Conservation (phyloP, 1,140 invertebrate genomes). For the Aporrectodea caliginosa region DNA sequence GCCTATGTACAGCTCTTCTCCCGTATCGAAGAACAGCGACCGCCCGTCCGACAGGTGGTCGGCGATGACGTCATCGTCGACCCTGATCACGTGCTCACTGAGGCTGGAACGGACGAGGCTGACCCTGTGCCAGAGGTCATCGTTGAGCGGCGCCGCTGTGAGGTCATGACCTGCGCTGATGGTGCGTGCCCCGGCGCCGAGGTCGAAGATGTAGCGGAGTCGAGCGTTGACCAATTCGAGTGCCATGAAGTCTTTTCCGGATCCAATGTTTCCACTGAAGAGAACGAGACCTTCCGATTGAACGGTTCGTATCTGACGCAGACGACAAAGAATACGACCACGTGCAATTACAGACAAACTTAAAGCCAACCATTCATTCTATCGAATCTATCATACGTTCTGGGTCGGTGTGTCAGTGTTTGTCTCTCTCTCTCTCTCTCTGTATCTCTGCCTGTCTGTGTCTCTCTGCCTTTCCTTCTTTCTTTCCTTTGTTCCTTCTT, state of each 20-base stretch:
- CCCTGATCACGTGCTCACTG: conserved; percentile 81
- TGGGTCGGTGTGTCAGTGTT: no score
- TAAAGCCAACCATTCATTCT: no score
- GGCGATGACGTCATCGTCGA: conserved; percentile 79
- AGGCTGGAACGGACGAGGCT: conserved; percentile 80
- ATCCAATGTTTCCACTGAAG: conserved; percentile 17
- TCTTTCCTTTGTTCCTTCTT: no score
- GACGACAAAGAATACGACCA: not conserved
- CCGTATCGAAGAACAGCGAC: conserved; percentile 78
- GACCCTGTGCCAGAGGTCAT: conserved; percentile 90
- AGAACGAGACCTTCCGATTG: not conserved
- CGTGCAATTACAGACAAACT: no score
- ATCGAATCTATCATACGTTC: no score
- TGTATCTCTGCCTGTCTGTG: no score
- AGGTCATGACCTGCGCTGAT: conserved; percentile 41
- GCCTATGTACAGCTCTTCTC: conserved; percentile 59
- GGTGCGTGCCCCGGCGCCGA: conserved; percentile 45
- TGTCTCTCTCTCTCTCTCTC: no score
- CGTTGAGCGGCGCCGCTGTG: conserved; percentile 67
- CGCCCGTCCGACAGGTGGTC: conserved; percentile 67
- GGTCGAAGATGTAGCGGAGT: conserved; percentile 49
- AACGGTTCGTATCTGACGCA: not conserved
- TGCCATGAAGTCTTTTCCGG: conserved; percentile 48
- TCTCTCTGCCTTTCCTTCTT: no score
- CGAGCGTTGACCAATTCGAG: conserved; percentile 48